Evolutionary conservation across 1,140 invertebrate genomes (phyloP).

Genomic region (Helicoverpa armigera): DNA sequence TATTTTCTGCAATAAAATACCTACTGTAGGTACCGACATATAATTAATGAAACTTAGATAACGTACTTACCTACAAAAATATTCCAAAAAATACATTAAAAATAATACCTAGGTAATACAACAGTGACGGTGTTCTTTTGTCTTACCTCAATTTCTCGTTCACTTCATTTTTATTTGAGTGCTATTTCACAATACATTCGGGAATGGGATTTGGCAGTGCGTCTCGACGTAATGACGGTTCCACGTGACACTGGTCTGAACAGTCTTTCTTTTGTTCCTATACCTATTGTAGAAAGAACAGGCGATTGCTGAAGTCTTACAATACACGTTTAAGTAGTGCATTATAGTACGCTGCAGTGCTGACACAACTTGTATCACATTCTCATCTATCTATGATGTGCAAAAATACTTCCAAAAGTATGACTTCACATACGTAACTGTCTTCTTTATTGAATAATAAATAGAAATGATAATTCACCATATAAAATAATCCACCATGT

Average conservation of each 20-base stretch:
- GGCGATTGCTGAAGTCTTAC: slow-evolving; percentile 1
- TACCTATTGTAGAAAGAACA: not conserved
- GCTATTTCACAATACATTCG: slow-evolving; percentile 5
- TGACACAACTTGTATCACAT: slow-evolving; percentile 2
- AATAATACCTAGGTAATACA: too few species aligned
- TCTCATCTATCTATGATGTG: too few species aligned
- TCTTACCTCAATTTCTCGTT: not conserved
- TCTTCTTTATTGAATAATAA: too few species aligned
- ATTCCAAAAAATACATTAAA: not conserved
- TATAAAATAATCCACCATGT: too few species aligned
- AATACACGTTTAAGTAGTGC: slow-evolving; percentile 20
- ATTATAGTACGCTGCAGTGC: not conserved
- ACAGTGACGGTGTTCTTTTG: not conserved
- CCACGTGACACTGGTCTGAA: not conserved
- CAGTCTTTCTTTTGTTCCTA: slow-evolving; percentile 16
- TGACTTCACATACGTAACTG: too few species aligned
- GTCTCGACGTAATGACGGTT: slow-evolving; percentile 10
- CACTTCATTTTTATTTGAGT: not conserved
- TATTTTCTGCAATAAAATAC: too few species aligned
- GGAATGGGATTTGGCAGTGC: slow-evolving; percentile 30
- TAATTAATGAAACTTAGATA: too few species aligned
- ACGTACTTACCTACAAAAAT: too few species aligned
- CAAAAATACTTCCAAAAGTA: too few species aligned
- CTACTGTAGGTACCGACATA: too few species aligned
- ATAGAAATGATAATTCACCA: too few species aligned